These are phyloP conservation scores for Odiellus spinosus DNA, from an alignment of 2,888 invertebrate genomes.

Conservation along the genomic window DNA sequence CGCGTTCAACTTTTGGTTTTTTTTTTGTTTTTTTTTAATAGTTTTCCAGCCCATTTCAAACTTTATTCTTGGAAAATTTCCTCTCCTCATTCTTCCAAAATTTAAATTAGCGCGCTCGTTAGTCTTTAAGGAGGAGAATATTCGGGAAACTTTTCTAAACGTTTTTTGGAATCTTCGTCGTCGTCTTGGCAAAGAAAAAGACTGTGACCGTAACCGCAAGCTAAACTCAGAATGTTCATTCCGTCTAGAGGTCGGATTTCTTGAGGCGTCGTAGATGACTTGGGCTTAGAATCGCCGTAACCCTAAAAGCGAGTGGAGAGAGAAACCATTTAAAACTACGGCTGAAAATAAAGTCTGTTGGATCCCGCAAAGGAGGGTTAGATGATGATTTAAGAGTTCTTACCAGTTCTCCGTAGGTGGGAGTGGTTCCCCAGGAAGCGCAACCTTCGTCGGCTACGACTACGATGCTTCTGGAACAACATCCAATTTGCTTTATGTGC, in stretches of 20 bases:
- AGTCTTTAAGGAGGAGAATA: constrained; percentile 21
- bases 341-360: too few species aligned
- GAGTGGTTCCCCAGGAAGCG: constrained; percentile 85
- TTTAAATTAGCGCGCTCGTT: too few species aligned
- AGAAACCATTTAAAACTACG: too few species aligned
- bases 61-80: too few species aligned
- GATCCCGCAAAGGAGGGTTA: too few species aligned
- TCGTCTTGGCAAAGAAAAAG: constrained; percentile 49
- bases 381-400: constrained; percentile 19
- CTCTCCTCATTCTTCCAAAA: too few species aligned
- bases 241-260: constrained; percentile 56
- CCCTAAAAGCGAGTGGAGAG: too few species aligned
- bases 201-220: constrained; percentile 75
- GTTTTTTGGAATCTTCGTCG: constrained; percentile 45
- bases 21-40: too few species aligned
- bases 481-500: constrained; percentile 69
- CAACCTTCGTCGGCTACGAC: constrained; percentile 78
- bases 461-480: constrained; percentile 58
- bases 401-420: constrained; percentile 81
- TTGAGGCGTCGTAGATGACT: constrained; percentile 70
- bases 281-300: constrained; percentile 63
- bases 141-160: constrained; percentile 42
- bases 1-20: too few species aligned
- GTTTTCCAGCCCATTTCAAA: too few species aligned
- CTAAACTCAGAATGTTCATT: constrained; percentile 54